These are phyloP conservation scores for Pseudobourletiella spinata DNA, from an alignment of 1,140 invertebrate species.

Conservation along the genomic window DNA sequence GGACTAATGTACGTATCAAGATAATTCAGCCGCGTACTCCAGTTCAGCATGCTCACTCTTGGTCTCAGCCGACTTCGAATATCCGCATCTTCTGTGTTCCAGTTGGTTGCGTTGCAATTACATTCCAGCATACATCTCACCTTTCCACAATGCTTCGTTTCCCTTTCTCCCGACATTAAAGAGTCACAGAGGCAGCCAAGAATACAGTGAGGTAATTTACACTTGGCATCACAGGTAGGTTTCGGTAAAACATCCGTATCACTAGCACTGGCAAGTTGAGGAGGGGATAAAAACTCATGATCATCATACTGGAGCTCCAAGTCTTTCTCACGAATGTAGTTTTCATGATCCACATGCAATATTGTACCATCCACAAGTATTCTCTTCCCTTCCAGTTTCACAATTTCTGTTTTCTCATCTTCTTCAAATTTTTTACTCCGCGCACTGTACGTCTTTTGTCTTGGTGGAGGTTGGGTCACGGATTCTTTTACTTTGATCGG, in stretches of 20 bases:
- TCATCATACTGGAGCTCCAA: not conserved
- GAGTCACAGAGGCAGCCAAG: slow-evolving; percentile 46
- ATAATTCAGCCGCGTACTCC: slow-evolving; percentile 13
- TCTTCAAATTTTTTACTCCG: slow-evolving; percentile 3
- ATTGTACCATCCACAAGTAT: not conserved
- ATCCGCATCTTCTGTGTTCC: slow-evolving; percentile 5
- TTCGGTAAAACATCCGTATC: not conserved
- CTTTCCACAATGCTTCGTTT: slow-evolving; percentile 40
- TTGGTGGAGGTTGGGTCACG: not conserved
- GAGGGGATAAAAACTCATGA: not conserved
- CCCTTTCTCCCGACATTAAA: slow-evolving; percentile 32
- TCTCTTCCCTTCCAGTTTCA: not conserved
- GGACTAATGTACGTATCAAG: not conserved
- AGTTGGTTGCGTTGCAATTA: slow-evolving; percentile 36
- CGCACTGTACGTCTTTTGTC: not conserved
- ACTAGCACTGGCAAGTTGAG: not conserved
- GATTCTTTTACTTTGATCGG: not conserved
- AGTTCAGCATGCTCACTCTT: slow-evolving; percentile 13
- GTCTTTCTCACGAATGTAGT: slow-evolving; percentile 9
- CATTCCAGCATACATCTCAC: slow-evolving; percentile 45
- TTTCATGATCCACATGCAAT: slow-evolving; percentile 1
- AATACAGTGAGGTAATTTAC: slow-evolving; percentile 41
- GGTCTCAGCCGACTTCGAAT: slow-evolving; percentile 18
- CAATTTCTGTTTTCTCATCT: slow-evolving; percentile 9
- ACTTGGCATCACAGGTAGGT: not conserved